These are phyloP conservation scores for Nowickia ferox DNA, from an alignment of 2,888 invertebrate species.

Conservation along the genomic window DNA sequence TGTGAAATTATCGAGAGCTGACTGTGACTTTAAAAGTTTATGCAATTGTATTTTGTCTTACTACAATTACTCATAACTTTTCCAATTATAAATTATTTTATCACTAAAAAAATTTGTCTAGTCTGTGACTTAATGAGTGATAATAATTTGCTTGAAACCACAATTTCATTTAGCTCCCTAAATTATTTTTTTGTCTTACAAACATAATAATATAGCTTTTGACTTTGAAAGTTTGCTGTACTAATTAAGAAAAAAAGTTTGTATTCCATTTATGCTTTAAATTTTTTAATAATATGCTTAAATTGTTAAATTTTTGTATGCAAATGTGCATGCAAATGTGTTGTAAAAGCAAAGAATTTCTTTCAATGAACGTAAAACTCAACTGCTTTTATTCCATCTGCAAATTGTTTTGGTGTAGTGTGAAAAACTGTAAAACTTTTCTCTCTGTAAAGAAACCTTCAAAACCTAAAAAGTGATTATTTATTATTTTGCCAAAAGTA, in stretches of 20 bases:
- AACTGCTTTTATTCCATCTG: background rate
- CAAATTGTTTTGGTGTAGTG: constrained; percentile 32
- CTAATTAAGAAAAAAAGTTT: too few relatives aligned
- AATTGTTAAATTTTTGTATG: too few relatives aligned
- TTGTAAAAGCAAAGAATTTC: background rate
- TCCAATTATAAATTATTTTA: background rate
- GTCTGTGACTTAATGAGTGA: background rate
- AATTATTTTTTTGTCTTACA: too few relatives aligned
- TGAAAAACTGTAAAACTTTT: background rate
- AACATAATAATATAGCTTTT: too few relatives aligned
- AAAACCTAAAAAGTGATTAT: background rate
- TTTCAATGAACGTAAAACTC: background rate
- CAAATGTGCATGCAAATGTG: background rate
- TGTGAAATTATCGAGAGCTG: too few relatives aligned
- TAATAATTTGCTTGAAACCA: background rate
- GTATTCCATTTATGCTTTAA: too few relatives aligned
- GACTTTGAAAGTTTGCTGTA: too few relatives aligned
- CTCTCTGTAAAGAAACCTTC: background rate
- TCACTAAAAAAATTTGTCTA: background rate
- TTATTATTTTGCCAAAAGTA: background rate
- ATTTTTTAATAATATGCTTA: too few relatives aligned
- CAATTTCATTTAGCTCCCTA: background rate
- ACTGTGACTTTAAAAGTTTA: too few relatives aligned
- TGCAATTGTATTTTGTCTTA: too few relatives aligned
- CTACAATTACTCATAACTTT: background rate